Conservation (phyloP, 1,140 invertebrate genomes). For the Drosophila grimshawi region DNA sequence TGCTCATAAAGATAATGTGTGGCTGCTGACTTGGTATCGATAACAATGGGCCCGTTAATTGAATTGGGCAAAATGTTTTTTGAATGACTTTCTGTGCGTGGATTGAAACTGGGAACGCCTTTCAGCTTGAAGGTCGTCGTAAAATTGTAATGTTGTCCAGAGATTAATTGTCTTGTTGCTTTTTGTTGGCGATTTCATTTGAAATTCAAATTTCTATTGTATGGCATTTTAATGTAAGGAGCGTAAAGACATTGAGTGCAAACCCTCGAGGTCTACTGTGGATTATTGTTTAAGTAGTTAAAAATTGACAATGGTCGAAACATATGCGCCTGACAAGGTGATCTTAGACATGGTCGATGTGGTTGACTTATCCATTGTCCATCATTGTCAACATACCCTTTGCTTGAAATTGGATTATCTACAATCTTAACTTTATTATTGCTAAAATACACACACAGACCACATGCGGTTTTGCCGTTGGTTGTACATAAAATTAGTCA, state of each 20-base stretch:
- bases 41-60: constrained; percentile 73
- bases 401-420: constrained; percentile 23
- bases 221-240: constrained; percentile 22
- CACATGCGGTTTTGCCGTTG: constrained; percentile 51
- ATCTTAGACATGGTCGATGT: not conserved
- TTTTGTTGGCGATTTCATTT: constrained; percentile 44
- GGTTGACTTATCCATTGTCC: not conserved
- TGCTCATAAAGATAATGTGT: constrained; percentile 50
- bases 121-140: constrained; percentile 50
- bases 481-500: constrained; percentile 71
- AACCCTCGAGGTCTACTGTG: constrained; percentile 10
- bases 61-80: constrained; percentile 49
- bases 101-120: constrained; percentile 25
- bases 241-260: constrained; percentile 1
- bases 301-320: not conserved
- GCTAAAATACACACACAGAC: constrained; percentile 49
- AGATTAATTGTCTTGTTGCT: constrained; percentile 58
- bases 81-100: constrained; percentile 65
- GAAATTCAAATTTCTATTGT: constrained; percentile 43
- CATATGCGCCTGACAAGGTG: constrained; percentile 58
- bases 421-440: constrained; percentile 77
- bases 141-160: constrained; percentile 58
- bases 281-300: not conserved
- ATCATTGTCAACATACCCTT: not conserved
- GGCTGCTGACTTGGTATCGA: constrained; percentile 27